phyloP scores from a whole-genome alignment of 1,140 invertebrate genomes.

The Chelonus insularis region DNA sequence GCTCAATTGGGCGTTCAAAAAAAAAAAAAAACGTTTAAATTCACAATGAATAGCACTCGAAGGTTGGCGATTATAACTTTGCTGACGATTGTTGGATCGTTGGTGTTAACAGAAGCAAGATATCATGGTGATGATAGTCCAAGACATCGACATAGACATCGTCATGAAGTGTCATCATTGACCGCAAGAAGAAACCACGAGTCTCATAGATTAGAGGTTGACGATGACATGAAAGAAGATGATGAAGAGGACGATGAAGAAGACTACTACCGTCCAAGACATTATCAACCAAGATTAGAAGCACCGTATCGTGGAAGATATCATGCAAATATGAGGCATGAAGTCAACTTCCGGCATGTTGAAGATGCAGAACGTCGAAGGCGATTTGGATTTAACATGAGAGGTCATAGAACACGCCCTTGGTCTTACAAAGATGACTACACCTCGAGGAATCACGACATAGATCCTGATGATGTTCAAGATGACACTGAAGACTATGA shows the following conservation, averaged over 20 bases:
- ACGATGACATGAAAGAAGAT: slow-evolving; percentile 17
- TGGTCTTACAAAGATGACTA: slow-evolving; percentile 4
- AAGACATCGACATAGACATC: slow-evolving; percentile 25
- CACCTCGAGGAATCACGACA: slow-evolving; percentile 5
- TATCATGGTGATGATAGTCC: slow-evolving; percentile 18
- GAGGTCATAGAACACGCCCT: slow-evolving; percentile 20
- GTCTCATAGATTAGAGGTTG: slow-evolving; percentile 9
- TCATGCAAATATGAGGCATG: slow-evolving; percentile 3
- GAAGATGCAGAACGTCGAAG: not conserved
- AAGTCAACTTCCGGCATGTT: not conserved
- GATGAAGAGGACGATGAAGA: slow-evolving; percentile 5
- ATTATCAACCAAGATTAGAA: not conserved
- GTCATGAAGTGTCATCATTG: slow-evolving; percentile 13
- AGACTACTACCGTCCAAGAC: not conserved
- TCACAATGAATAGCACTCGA: slow-evolving; percentile 25
- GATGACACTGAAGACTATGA: slow-evolving; percentile 6
- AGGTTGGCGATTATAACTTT: slow-evolving; percentile 14
- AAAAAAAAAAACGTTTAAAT: not conserved
- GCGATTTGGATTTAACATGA: not conserved
- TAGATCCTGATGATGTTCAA: not conserved
- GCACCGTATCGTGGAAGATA: not conserved
- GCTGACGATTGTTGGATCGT: slow-evolving; percentile 22
- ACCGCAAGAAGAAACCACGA: slow-evolving; percentile 14
- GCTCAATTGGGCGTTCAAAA: slow-evolving; percentile 5
- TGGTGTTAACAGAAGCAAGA: slow-evolving; percentile 14